These are phyloP conservation scores for Dexiosoma caninum DNA, from an alignment of 2,888 invertebrate species.

Conservation along the genomic window DNA sequence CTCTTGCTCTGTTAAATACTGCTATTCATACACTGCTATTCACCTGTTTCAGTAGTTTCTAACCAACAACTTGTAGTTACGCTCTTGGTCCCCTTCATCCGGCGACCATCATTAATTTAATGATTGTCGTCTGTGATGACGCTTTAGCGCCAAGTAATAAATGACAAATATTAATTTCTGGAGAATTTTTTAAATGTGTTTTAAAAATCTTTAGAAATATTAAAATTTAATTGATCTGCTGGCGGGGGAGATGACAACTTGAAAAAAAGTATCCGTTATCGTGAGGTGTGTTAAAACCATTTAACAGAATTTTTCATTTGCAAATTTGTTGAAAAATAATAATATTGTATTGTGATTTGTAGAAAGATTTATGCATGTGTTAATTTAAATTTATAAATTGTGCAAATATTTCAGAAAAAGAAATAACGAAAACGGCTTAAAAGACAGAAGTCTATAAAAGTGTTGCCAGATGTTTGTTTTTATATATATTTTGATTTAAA, in stretches of 20 bases:
- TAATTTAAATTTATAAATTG: constrained; percentile 10
- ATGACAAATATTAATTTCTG: constrained; percentile 28
- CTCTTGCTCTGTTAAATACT: neutral
- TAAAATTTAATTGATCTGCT: neutral
- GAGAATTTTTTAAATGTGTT: constrained; percentile 43
- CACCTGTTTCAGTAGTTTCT: neutral
- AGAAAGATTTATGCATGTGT: neutral
- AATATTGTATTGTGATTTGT: neutral
- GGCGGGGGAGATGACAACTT: neutral
- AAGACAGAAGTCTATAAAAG: too few species aligned
- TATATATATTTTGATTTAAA: too few species aligned
- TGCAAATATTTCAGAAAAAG: constrained; percentile 8
- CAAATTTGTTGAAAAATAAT: neutral
- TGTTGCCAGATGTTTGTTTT: neutral
- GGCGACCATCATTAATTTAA: neutral
- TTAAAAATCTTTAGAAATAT: constrained; percentile 5
- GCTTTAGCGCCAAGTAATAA: constrained; percentile 7
- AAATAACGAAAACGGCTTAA: too few species aligned
- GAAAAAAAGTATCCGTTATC: constrained; percentile 2
- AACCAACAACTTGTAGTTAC: neutral
- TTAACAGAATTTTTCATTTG: neutral
- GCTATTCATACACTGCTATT: neutral
- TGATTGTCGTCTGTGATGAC: constrained; percentile 28
- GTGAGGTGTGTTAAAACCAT: neutral
- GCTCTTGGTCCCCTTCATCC: neutral